A percentile compares a stretch with the other conserved stretches of the same genome.
These are phyloP conservation scores for Helogale parvula DNA, from an alignment of 2,113 vertebrate species.

Conservation along the genomic window DNA sequence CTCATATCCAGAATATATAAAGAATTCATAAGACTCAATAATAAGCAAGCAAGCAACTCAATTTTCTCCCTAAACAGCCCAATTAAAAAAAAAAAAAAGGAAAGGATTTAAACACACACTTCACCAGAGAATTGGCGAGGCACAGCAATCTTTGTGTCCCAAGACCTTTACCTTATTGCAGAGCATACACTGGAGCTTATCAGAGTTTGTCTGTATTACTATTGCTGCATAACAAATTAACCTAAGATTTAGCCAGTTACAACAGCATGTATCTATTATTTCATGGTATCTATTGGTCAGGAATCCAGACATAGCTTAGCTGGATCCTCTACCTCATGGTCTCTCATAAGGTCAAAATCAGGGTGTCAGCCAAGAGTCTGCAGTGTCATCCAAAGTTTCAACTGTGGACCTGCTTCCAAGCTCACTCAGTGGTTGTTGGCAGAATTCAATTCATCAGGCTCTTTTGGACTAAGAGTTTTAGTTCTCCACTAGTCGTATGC, in stretches of 20 bases:
- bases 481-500: background rate
- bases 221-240: background rate
- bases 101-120: background rate
- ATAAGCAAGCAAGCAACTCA: conserved; percentile 6
- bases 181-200: background rate
- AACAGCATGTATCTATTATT: background rate
- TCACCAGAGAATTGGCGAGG: background rate
- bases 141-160: background rate
- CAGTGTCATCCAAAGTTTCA: background rate
- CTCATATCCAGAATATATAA: background rate
- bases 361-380: background rate
- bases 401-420: background rate
- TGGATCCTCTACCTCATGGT: background rate
- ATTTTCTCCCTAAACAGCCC: background rate
- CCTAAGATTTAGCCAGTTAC: background rate
- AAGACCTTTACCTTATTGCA: background rate
- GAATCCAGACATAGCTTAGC: background rate
- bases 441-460: background rate
- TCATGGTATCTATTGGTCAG: background rate
- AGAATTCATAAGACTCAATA: background rate
- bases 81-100: background rate
- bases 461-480: background rate
- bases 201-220: background rate
- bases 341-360: background rate
- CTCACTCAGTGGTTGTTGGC: background rate